phyloP scores from a whole-genome alignment of 2,888 invertebrate species.

The Folsomia candida region DNA sequence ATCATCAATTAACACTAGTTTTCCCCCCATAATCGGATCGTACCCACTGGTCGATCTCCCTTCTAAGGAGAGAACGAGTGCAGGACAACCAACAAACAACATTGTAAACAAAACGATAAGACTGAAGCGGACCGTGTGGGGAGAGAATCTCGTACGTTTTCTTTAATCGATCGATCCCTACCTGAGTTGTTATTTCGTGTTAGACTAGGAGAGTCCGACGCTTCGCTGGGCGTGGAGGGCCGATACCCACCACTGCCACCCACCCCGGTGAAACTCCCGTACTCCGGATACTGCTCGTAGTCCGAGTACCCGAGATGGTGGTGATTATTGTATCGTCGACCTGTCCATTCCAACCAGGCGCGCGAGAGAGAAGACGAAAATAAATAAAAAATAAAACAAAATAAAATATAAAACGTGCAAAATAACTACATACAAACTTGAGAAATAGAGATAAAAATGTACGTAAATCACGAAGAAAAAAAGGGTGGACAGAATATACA shows the following conservation, averaged over 20 bases:
- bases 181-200: constrained; percentile 53
- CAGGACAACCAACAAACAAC: background rate
- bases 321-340: no score
- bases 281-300: constrained; percentile 58
- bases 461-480: no score
- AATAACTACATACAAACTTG: constrained; percentile 8
- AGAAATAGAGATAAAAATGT: no score
- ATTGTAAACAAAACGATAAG: no score
- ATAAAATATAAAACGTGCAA: constrained; percentile 15
- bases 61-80: background rate
- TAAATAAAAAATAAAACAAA: constrained; percentile 22
- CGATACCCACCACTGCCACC: constrained; percentile 46
- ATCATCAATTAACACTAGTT: no score
- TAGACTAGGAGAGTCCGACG: constrained; percentile 60
- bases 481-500: no score
- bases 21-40: no score
- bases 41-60: background rate
- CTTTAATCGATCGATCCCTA: no score
- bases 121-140: no score
- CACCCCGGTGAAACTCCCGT: constrained; percentile 42
- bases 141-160: no score
- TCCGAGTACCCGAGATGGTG: constrained; percentile 58
- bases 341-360: no score
- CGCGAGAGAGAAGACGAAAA: constrained; percentile 21
- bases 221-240: constrained; percentile 60